These are phyloP conservation scores for Ailurus styani DNA, from an alignment of 2,113 vertebrate genomes.

Conservation along the genomic window DNA sequence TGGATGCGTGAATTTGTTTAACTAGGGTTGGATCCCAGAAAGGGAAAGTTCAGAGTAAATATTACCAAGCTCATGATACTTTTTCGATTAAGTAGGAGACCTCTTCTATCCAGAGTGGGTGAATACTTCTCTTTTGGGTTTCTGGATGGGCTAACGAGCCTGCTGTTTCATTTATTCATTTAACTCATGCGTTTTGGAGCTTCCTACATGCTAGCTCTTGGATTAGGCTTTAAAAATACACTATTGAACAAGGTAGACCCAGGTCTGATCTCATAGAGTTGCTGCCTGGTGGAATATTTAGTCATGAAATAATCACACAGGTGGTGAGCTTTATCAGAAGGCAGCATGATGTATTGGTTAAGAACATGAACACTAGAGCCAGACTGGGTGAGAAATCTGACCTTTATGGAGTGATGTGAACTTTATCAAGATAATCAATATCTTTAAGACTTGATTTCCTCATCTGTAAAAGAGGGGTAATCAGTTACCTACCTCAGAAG, in stretches of 20 bases:
- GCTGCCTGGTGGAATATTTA: not conserved
- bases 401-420: not conserved
- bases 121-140: not conserved
- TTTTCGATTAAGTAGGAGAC: not conserved
- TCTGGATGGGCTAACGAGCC: not conserved
- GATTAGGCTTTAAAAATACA: not conserved
- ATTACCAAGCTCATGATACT: not conserved
- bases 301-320: not conserved
- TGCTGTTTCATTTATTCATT: not conserved
- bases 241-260: not conserved
- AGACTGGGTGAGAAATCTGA: not conserved
- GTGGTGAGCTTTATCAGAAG: not conserved
- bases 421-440: not conserved
- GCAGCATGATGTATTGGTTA: not conserved
- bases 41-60: not conserved
- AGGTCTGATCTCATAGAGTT: not conserved
- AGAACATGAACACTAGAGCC: not conserved
- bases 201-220: not conserved
- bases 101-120: not conserved
- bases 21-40: not conserved
- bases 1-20: not conserved
- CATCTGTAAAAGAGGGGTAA: not conserved
- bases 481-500: not conserved
- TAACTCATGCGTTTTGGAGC: not conserved
- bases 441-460: slow-evolving; percentile 3